A percentile compares a stretch with the other conserved stretches of the same genome.
Conservation (phyloP, 2,113 vertebrate species). For the Platichthys flesus region DNA sequence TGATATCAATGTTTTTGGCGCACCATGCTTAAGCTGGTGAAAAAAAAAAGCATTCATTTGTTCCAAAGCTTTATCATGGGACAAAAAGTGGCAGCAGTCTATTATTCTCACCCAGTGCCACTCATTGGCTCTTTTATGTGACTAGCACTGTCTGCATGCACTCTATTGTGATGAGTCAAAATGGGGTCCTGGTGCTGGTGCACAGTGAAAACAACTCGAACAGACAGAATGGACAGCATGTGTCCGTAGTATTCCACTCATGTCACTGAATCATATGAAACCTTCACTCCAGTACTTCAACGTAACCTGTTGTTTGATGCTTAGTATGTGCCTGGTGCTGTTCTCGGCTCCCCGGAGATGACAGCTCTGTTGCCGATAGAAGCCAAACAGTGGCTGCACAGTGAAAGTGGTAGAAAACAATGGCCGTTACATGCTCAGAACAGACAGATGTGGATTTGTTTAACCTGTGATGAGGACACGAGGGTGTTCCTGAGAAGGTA, state of each 20-base stretch:
- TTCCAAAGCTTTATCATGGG: slow-evolving; percentile 59
- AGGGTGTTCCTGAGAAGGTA: slow-evolving; percentile 63
- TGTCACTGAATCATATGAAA: neutral
- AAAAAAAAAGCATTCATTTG: slow-evolving; percentile 50
- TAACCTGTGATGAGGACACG: slow-evolving; percentile 83
- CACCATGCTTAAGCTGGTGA: slow-evolving; percentile 11
- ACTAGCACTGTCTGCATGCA: slow-evolving; percentile 59
- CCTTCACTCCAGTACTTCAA: neutral
- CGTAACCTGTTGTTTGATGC: neutral
- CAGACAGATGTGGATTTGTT: neutral
- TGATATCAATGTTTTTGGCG: slow-evolving; percentile 24
- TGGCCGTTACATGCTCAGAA: neutral
- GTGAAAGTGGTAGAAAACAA: slow-evolving; percentile 8
- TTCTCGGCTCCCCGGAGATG: neutral
- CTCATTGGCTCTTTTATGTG: slow-evolving; percentile 56
- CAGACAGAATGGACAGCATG: slow-evolving; percentile 22
- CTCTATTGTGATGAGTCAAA: slow-evolving; percentile 71
- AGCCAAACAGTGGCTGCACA: neutral
- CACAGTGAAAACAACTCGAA: slow-evolving; percentile 63
- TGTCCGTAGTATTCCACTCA: neutral
- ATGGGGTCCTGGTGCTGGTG: slow-evolving; percentile 44
- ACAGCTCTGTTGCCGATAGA: neutral
- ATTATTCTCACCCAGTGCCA: slow-evolving; percentile 59
- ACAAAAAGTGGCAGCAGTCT: slow-evolving; percentile 68
- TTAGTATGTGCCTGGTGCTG: neutral